Percentiles rank a stretch among this genome's conserved stretches.
Evolutionary conservation across 2,797 vertebrate genomes (phyloP).

Genomic region (Ceyx erithaca): DNA sequence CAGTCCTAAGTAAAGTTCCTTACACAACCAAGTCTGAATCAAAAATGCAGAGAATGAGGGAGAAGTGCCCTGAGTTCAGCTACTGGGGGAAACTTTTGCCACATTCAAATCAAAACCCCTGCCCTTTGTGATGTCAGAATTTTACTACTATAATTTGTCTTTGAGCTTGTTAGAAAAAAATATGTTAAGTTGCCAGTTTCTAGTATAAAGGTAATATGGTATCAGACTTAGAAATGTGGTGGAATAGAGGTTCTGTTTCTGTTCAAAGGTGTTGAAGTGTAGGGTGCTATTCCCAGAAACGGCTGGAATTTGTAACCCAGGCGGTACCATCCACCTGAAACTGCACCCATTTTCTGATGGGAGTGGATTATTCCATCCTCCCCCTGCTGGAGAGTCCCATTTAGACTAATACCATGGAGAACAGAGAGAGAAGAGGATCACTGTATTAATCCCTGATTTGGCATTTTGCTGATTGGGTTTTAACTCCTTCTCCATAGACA

Average conservation of each 20-base stretch:
- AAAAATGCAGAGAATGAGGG: not conserved
- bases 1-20: not conserved
- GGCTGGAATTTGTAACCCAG: not conserved
- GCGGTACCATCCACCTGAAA: not conserved
- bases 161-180: not conserved
- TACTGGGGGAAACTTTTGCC: accelerated
- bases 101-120: not conserved
- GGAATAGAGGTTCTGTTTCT: not conserved
- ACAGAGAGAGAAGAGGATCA: not conserved
- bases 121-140: not conserved
- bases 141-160: not conserved
- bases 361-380: too few relatives aligned
- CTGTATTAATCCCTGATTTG: not conserved
- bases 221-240: not conserved
- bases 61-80: not conserved
- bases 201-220: not conserved
- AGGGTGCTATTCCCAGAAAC: not conserved
- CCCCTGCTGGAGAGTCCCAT: not conserved
- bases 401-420: not conserved
- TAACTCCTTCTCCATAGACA: not conserved
- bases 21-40: not conserved
- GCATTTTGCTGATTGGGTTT: not conserved
- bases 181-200: not conserved
- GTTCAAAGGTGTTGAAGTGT: not conserved
- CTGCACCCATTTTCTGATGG: not conserved